Percentiles rank a stretch among this genome's conserved stretches.
These are phyloP conservation scores for Boloria euphrosyne DNA, from an alignment of 2,888 invertebrate species.

Conservation along the genomic window DNA sequence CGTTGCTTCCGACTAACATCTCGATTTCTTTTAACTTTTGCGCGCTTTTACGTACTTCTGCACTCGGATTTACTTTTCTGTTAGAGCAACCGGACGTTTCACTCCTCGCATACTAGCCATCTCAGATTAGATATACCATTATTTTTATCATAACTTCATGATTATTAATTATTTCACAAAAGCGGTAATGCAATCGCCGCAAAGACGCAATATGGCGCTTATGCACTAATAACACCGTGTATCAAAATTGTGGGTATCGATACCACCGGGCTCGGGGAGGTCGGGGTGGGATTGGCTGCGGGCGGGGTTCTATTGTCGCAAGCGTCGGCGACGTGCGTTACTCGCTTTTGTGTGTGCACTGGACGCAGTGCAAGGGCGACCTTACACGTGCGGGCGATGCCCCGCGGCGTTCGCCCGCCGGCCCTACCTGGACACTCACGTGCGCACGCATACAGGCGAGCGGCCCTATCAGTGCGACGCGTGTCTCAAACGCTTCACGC, in stretches of 20 bases:
- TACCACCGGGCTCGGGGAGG: slow-evolving; percentile 36
- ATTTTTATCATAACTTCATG: slow-evolving; percentile 72
- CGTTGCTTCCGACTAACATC: slow-evolving; percentile 79
- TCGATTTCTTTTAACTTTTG: slow-evolving; percentile 64
- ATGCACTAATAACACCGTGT: slow-evolving; percentile 52
- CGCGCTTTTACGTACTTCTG: slow-evolving; percentile 76
- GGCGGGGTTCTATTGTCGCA: slow-evolving; percentile 53
- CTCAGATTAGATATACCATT: slow-evolving; percentile 65
- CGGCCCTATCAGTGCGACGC: slow-evolving; percentile 86
- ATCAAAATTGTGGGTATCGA: slow-evolving; percentile 60
- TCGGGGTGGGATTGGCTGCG: slow-evolving; percentile 54
- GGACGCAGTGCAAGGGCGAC: slow-evolving; percentile 79
- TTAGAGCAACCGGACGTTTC: slow-evolving; percentile 59
- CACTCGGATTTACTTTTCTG: slow-evolving; percentile 62
- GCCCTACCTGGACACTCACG: slow-evolving; percentile 79
- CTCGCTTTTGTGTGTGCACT: slow-evolving; percentile 83
- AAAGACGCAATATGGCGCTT: slow-evolving; percentile 67
- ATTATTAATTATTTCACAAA: slow-evolving; percentile 80
- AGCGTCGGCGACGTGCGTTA: slow-evolving; percentile 81
- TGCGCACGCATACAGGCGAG: slow-evolving; percentile 83
- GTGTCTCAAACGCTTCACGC: slow-evolving; percentile 90
- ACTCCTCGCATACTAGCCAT: slow-evolving; percentile 62
- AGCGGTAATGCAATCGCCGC: slow-evolving; percentile 82
- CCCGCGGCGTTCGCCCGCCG: slow-evolving; percentile 77
- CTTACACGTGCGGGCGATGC: slow-evolving; percentile 75